Evolutionary conservation across 2,888 invertebrate species (phyloP).

Genomic region (Axea sp.): DNA sequence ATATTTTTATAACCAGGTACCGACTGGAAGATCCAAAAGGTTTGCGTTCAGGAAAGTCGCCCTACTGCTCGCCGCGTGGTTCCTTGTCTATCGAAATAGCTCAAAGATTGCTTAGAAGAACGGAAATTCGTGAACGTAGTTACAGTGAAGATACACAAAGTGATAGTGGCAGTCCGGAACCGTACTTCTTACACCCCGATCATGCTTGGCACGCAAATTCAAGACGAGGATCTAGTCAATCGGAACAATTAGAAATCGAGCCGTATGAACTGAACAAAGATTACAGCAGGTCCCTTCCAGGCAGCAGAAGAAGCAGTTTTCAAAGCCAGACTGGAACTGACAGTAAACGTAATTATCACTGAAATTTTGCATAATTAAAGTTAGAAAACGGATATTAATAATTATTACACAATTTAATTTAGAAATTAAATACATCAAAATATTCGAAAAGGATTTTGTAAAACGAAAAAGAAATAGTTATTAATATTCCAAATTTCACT

Average conservation of each 20-base stretch:
- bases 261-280: conserved; percentile 92
- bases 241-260: conserved; percentile 91
- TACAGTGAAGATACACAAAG: conserved; percentile 79
- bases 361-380: too few species aligned
- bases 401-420: background rate
- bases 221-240: conserved; percentile 92
- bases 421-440: too few species aligned
- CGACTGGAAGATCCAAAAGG: conserved; percentile 89
- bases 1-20: too few species aligned
- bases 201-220: conserved; percentile 89
- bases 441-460: too few species aligned
- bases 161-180: conserved; percentile 79
- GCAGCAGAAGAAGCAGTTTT: conserved; percentile 91
- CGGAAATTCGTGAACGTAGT: conserved; percentile 85
- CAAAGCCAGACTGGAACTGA: conserved; percentile 80
- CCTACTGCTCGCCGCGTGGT: conserved; percentile 89
- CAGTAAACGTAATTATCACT: conserved; percentile 72
- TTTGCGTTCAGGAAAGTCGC: conserved; percentile 85
- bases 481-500: too few species aligned
- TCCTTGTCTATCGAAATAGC: conserved; percentile 86
- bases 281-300: conserved; percentile 91
- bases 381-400: too few species aligned
- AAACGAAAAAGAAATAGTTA: too few species aligned
- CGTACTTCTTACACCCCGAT: conserved; percentile 90
- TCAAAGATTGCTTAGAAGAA: conserved; percentile 84